Percentiles rank a stretch among this genome's conserved stretches.
Conservation (phyloP, 2,113 vertebrate genomes). For the Actenoides lindsayi region DNA sequence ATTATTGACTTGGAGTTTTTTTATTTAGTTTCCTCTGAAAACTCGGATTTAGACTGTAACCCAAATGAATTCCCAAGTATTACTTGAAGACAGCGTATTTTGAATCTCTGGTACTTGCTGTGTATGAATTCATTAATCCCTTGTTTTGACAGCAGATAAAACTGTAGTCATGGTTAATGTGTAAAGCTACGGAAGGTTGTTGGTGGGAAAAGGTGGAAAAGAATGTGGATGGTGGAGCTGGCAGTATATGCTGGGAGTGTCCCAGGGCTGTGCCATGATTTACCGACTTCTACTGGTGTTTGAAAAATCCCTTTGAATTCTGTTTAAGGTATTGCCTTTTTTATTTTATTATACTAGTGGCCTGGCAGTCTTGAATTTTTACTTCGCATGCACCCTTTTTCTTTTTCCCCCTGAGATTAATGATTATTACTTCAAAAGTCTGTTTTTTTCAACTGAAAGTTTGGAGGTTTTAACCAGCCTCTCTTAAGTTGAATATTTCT, state of each 20-base stretch:
- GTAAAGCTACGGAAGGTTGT: not conserved
- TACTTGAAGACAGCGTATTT: not conserved
- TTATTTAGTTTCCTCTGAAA: not conserved
- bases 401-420: not conserved
- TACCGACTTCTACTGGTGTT: not conserved
- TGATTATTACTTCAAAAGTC: not conserved
- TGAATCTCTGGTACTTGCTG: not conserved
- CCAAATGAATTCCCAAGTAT: not conserved
- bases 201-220: not conserved
- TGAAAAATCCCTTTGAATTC: not conserved
- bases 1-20: accelerated
- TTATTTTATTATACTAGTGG: not conserved
- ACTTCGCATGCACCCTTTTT: not conserved
- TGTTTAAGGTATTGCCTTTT: not conserved
- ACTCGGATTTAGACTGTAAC: not conserved
- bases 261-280: not conserved
- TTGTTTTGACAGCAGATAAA: not conserved
- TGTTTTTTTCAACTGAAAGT: not conserved
- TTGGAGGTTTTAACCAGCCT: too few species aligned
- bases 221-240: not conserved
- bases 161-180: not conserved
- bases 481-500: not conserved
- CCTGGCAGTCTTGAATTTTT: not conserved
- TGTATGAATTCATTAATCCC: not conserved
- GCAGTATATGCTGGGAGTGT: not conserved